Percentiles rank a stretch among this genome's conserved stretches.
Evolutionary conservation across 2,113 vertebrate species (phyloP).

Genomic region (Albula glossodonta): DNA sequence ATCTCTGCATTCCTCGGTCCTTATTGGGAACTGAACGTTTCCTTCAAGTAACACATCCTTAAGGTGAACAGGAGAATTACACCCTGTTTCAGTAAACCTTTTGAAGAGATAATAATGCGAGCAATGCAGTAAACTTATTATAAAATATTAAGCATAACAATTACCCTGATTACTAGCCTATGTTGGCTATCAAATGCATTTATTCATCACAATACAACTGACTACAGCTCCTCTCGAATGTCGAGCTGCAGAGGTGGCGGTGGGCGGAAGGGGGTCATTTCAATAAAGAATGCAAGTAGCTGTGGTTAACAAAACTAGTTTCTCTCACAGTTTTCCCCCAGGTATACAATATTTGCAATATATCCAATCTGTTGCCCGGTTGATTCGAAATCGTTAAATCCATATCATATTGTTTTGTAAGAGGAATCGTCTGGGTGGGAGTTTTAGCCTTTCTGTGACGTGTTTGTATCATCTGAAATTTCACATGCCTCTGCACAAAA

Average conservation of each 20-base stretch:
- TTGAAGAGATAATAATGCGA: neutral
- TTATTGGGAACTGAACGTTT: slow-evolving; percentile 34
- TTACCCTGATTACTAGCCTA: neutral
- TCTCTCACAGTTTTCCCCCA: neutral
- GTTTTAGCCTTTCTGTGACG: neutral
- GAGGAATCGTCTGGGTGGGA: neutral
- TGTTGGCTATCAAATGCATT: neutral
- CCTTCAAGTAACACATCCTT: slow-evolving; percentile 40
- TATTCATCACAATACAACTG: neutral
- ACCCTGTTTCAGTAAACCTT: slow-evolving; percentile 24
- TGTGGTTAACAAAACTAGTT: neutral
- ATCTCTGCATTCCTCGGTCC: slow-evolving; percentile 46
- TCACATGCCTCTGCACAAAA: neutral
- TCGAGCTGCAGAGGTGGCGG: neutral
- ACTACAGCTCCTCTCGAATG: neutral
- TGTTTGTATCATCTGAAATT: neutral
- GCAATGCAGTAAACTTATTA: neutral
- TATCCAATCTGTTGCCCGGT: neutral
- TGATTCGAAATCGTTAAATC: neutral
- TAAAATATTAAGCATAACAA: neutral
- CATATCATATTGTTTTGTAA: neutral
- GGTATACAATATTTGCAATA: neutral
- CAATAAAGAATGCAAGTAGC: neutral
- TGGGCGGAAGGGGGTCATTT: neutral
- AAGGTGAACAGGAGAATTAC: slow-evolving; percentile 50